phyloP scores from a whole-genome alignment of 2,113 vertebrate genomes.

The Microtus ochrogaster region DNA sequence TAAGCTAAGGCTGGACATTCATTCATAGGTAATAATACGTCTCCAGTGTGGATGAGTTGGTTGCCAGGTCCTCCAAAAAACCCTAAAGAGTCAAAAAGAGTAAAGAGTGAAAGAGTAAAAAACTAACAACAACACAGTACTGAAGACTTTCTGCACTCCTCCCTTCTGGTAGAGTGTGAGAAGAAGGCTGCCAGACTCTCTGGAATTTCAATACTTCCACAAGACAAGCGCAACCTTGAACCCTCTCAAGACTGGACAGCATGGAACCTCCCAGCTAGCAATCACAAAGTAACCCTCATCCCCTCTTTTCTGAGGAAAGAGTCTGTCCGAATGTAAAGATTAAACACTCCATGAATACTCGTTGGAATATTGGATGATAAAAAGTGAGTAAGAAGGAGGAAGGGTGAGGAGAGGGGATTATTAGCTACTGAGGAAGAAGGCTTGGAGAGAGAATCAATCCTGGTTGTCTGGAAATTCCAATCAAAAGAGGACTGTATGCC shows the following conservation, averaged over 20 bases:
- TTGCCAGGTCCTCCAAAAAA: too few relatives aligned
- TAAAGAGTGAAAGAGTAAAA: too few relatives aligned
- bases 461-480: not conserved
- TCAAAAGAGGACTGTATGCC: not conserved
- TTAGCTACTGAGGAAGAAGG: not conserved
- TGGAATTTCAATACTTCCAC: not conserved
- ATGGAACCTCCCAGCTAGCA: not conserved
- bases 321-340: not conserved
- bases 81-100: too few relatives aligned
- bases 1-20: too few relatives aligned
- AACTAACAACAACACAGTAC: too few relatives aligned
- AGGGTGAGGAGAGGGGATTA: not conserved
- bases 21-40: too few relatives aligned
- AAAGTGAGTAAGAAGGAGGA: not conserved
- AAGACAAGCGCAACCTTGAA: rapidly evolving
- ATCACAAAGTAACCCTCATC: not conserved
- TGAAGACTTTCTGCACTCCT: not conserved
- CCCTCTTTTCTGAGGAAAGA: not conserved
- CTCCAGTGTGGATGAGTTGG: too few relatives aligned
- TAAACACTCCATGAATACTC: not conserved
- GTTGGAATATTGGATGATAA: not conserved
- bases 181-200: too few relatives aligned
- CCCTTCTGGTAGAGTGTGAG: rapidly evolving
- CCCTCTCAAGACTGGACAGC: not conserved
- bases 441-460: not conserved